Conservation (phyloP, 53 echinoderm and acorn worm genomes). For the Stichopus horrens region DNA sequence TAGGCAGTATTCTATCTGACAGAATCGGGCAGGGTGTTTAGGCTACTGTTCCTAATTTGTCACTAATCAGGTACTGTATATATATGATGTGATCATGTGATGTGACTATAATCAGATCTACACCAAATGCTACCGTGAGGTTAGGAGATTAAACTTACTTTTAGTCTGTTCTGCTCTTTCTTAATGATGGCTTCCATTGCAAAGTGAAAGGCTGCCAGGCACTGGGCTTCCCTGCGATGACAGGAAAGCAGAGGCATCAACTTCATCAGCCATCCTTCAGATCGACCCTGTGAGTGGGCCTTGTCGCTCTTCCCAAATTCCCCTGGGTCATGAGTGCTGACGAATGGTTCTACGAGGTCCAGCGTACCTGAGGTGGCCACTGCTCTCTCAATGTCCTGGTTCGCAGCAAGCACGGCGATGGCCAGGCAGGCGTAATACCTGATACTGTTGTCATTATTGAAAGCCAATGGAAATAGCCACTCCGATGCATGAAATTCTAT, state of each 20-base stretch:
- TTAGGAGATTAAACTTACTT: conserved; percentile 61
- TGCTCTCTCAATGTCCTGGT: conserved; percentile 85
- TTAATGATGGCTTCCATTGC: conserved; percentile 98
- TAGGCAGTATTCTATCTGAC: too few species aligned
- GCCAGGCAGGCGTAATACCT: conserved; percentile 95
- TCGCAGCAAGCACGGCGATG: conserved; percentile 87
- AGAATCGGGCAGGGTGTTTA: too few species aligned
- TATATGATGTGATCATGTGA: too few species aligned
- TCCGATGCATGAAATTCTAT: conserved; percentile 89
- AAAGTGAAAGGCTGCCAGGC: conserved; percentile 97
- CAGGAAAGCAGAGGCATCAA: conserved; percentile 85
- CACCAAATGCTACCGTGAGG: background rate
- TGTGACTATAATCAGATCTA: too few species aligned
- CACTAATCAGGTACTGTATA: conserved; percentile 1
- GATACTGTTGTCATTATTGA: conserved; percentile 91
- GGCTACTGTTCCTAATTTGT: background rate
- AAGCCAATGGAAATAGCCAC: conserved; percentile 96
- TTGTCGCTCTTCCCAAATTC: conserved; percentile 97
- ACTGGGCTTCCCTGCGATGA: conserved; percentile 88
- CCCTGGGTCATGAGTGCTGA: conserved; percentile 90
- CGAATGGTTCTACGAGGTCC: conserved; percentile 95
- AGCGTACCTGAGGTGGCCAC: conserved; percentile 95
- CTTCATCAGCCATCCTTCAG: conserved; percentile 84
- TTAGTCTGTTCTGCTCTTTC: conserved; percentile 83
- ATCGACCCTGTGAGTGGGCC: conserved; percentile 88